phyloP scores from a whole-genome alignment of 2,797 vertebrate species.

The Amniataba percoides region DNA sequence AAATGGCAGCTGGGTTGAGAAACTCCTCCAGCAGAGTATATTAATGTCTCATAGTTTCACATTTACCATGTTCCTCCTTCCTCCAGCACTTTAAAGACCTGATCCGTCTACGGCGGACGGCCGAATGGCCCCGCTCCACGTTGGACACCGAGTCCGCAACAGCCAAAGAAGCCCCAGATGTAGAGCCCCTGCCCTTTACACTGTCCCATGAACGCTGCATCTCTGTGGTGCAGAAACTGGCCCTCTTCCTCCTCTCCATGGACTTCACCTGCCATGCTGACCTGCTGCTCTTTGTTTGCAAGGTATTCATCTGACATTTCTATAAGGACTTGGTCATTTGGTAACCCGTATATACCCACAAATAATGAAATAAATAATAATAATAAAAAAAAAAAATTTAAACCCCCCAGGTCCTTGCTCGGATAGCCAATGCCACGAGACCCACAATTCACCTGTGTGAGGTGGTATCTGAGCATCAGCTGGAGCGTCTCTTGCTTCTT shows the following conservation, averaged over 20 bases:
- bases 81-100: slow-evolving; percentile 98
- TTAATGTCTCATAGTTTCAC: neutral
- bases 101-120: slow-evolving; percentile 95
- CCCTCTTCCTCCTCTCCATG: slow-evolving; percentile 98
- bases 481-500: slow-evolving; percentile 95
- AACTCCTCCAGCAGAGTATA: neutral
- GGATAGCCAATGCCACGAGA: slow-evolving; percentile 96
- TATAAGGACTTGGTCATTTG: neutral
- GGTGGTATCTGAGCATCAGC: slow-evolving; percentile 95
- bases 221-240: slow-evolving; percentile 97
- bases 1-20: neutral
- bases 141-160: slow-evolving; percentile 93
- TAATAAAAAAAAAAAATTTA: no score
- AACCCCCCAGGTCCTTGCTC: slow-evolving; percentile 97
- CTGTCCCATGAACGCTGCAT: slow-evolving; percentile 98
- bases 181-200: slow-evolving; percentile 96
- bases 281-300: slow-evolving; percentile 97
- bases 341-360: no score
- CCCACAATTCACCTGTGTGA: slow-evolving; percentile 99
- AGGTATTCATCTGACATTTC: slow-evolving; percentile 81
- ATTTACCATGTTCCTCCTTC: neutral
- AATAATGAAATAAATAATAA: no score
- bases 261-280: slow-evolving; percentile 99
- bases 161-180: slow-evolving; percentile 94
- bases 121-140: slow-evolving; percentile 97